Conservation (phyloP, 2,113 vertebrate genomes). For the Galbula dea region DNA sequence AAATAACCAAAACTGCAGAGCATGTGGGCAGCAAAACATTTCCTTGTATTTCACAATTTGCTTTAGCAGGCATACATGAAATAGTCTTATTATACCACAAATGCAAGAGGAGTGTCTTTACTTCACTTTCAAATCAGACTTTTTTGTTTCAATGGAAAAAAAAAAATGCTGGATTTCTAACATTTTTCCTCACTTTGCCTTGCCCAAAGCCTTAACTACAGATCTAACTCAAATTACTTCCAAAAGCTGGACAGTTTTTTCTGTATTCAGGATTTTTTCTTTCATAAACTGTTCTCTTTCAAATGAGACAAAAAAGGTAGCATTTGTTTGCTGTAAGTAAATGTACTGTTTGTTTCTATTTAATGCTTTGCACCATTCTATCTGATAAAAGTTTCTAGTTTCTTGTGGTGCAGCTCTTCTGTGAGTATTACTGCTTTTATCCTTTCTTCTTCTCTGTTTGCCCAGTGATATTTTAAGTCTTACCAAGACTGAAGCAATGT, state of each 20-base stretch:
- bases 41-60: neutral
- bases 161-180: accelerated
- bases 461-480: neutral
- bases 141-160: neutral
- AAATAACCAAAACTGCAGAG: neutral
- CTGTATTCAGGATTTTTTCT: neutral
- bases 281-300: neutral
- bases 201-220: neutral
- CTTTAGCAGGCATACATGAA: neutral
- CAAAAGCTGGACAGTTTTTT: neutral
- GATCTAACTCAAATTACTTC: neutral
- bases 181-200: neutral
- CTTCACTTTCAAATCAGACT: neutral
- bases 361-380: neutral
- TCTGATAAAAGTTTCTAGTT: neutral
- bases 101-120: neutral
- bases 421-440: neutral
- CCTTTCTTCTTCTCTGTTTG: neutral
- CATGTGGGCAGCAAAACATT: neutral
- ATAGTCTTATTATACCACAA: neutral
- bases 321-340: neutral
- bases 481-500: neutral
- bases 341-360: neutral
- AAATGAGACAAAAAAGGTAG: neutral
- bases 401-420: neutral